Evolutionary conservation across 2,888 invertebrate genomes (phyloP), one percentile per base, ranked within the genome.

Genomic region (Limnephilus rhombicus): DNA sequence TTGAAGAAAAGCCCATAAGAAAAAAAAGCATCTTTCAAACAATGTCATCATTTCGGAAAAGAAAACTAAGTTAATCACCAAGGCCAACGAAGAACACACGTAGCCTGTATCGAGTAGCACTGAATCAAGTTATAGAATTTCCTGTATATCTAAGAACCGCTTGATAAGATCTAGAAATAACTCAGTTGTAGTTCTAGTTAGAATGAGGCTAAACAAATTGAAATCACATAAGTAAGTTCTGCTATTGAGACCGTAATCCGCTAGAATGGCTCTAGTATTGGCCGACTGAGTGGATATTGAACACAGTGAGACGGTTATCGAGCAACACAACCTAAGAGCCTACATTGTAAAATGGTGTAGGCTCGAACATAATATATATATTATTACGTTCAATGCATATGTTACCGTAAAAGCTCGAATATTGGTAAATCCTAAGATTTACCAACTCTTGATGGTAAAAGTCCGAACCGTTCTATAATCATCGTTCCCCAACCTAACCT

Each of bases 191-290:
- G 68, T 9, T 24, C 68, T 68, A n/a, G 83, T 18, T 37, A 83
- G 29, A 83, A 83, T 83, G 31, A 31, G 83, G 83, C 15, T 34
- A 83, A 83, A 83, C 83, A 83, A 31, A 83, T 31, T 83, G 31
- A 37, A 34, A 68, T 9, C 7, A 24, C 2, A 68, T 68, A n/a
- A 68, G 68, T 68, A 7, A 68, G 68, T 68, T 68, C 68, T 68
- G 1, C 68, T 24, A 68, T n/a, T 68, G 68, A 68, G 68, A 68
- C 68, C 68, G 24, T 68, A 68, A 68, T 68, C 18, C 68, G 68
- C 24, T 24, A 68, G 68, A 68, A 24, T 68, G n/a, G 24, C 24
- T n/a, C n/a, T 68, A 9, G 24, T 68, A 68, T 68, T 68, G 68
- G 68, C 68, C n/a, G 68, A 68, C 9, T 68, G 68, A 68, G n/a